These are phyloP conservation scores for Lycia hirtaria DNA, from an alignment of 2,888 invertebrate species.

Conservation along the genomic window DNA sequence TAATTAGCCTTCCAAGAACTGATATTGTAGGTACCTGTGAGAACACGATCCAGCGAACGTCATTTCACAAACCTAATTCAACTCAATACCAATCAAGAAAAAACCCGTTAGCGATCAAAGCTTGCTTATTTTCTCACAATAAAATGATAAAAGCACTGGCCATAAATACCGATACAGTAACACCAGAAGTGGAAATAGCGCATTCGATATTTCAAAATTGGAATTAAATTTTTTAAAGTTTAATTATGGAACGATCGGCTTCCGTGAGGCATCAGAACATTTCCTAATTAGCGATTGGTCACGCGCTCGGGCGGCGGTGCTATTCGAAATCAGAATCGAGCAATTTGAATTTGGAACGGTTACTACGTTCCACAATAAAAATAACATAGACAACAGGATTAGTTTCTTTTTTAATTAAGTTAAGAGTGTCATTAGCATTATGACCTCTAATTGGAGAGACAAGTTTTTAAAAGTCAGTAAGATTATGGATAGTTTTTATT, in stretches of 20 bases:
- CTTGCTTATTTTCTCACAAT: constrained; percentile 32
- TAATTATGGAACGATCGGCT: constrained; percentile 81
- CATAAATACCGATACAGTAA: constrained; percentile 65
- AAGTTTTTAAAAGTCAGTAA: constrained; percentile 14
- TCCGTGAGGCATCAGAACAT: constrained; percentile 71
- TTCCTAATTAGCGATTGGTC: constrained; percentile 85
- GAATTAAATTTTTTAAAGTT: constrained; percentile 77
- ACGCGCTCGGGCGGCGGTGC: constrained; percentile 70
- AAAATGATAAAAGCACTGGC: constrained; percentile 34
- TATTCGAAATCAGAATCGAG: constrained; percentile 74
- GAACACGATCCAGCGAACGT: constrained; percentile 30
- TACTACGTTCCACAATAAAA: constrained; percentile 59
- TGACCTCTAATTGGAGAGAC: constrained; percentile 28
- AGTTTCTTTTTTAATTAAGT: constrained; percentile 57
- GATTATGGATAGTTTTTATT: constrained; percentile 13
- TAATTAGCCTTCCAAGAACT: constrained; percentile 32
- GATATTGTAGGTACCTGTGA: constrained; percentile 30
- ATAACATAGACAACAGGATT: constrained; percentile 56
- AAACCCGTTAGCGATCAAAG: constrained; percentile 35
- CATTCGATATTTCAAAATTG: constrained; percentile 74
- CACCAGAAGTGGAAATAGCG: constrained; percentile 74
- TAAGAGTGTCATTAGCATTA: constrained; percentile 51
- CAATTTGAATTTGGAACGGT: constrained; percentile 82
- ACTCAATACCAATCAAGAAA: constrained; percentile 38
- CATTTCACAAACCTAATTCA: constrained; percentile 31